Base-by-base conservation (phyloP, 2,888 invertebrate species). In the Zhuqinia jingwanae region DNA sequence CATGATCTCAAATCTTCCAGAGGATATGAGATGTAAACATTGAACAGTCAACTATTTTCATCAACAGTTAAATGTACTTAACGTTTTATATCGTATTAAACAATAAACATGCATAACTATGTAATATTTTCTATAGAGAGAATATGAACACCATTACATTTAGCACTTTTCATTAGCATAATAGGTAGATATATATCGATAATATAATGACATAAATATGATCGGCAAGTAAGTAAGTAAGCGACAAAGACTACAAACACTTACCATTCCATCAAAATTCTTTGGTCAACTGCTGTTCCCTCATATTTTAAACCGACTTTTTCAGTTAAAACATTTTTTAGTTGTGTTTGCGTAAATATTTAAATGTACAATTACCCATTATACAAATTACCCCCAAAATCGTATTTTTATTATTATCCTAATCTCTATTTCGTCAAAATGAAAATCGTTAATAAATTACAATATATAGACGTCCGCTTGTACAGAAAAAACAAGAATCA, bases 271-370 rank as follows among this genome's bases (percentile, higher is more conserved):
- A 65, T 68, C 65, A 76, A 77, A 84, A n/a, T n/a, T 84, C 83
- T 84, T 84, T 84, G 83, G 83, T 84, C 83, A 84, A 77, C 83
- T 84, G 83, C 83, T 84, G 83, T 84, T 84, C 83, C 83, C 83
- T 84, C 8, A 36, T 36, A n/a, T n/a, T n/a, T n/a, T 36, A 68
- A 84, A 84, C 65, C 83, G 77, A 84, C 83, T 84, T 42, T 56
- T 10, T 3, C 17, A 11, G 17, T 25, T n/a, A 22, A 22, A 58
- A 58, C 15, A 50, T 15, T 2, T 11, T 11, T 50, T 42, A 42
- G 13, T 50, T 50, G 36, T n/a, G 50, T 15, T 50, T 50, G 50
- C 2, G 13, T 50, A 11, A 50, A 36, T 36, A 36, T 36, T 36
- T 36, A n/a, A n/a, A n/a, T n/a, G n/a, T n/a, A n/a, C n/a, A n/a